These are phyloP conservation scores for Phytoseiulus persimilis DNA, from an alignment of 2,888 invertebrate genomes.

Conservation along the genomic window DNA sequence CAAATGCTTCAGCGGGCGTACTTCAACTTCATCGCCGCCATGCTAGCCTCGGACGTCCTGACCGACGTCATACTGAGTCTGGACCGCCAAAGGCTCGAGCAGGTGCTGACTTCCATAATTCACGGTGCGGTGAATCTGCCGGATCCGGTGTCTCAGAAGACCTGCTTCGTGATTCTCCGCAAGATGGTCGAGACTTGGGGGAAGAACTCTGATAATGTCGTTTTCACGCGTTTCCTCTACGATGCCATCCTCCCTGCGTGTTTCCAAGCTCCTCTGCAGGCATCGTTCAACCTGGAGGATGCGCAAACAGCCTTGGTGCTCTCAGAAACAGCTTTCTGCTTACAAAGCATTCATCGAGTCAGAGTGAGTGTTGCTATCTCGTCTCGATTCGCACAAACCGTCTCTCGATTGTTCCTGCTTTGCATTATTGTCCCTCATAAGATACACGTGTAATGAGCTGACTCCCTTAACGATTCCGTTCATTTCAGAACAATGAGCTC, in stretches of 20 bases:
- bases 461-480: too few relatives aligned
- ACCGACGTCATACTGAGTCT: slow-evolving; percentile 51
- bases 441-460: too few relatives aligned
- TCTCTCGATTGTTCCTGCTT: too few relatives aligned
- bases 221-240: slow-evolving; percentile 54
- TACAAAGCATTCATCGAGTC: slow-evolving; percentile 48
- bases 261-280: slow-evolving; percentile 54
- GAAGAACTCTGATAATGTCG: slow-evolving; percentile 46
- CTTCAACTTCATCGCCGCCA: slow-evolving; percentile 53
- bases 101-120: slow-evolving; percentile 53
- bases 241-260: slow-evolving; percentile 55
- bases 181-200: slow-evolving; percentile 54
- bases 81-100: slow-evolving; percentile 48
- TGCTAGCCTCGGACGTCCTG: slow-evolving; percentile 52
- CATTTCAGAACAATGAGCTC: not conserved
- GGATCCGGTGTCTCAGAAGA: slow-evolving; percentile 55
- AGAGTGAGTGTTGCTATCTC: slow-evolving; percentile 47
- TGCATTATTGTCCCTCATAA: too few relatives aligned
- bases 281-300: slow-evolving; percentile 54
- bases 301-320: slow-evolving; percentile 53
- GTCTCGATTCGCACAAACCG: too few relatives aligned
- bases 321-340: slow-evolving; percentile 49
- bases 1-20: slow-evolving; percentile 53
- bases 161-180: slow-evolving; percentile 53
- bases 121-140: slow-evolving; percentile 54